A percentile compares a stretch with the other conserved stretches of the same genome.
Conservation (phyloP, 1,140 invertebrate genomes). For the Sminthurides bifidus region DNA sequence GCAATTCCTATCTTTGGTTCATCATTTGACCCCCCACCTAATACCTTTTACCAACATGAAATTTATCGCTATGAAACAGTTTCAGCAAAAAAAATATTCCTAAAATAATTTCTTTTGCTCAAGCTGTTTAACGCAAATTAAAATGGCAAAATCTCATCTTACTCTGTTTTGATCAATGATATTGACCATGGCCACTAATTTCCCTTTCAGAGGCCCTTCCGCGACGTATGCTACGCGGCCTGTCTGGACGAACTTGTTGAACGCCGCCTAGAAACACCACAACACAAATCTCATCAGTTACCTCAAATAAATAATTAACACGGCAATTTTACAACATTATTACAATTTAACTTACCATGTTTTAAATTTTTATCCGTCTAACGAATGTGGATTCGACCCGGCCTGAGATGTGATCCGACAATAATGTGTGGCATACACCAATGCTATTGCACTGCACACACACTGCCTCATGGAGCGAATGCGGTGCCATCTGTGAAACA, state of each 20-base stretch:
- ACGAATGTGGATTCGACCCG: not conserved
- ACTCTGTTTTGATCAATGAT: slow-evolving; percentile 95
- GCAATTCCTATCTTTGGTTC: slow-evolving; percentile 31
- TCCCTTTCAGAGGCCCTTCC: slow-evolving; percentile 76
- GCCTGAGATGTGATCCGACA: slow-evolving; percentile 2
- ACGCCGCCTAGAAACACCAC: slow-evolving; percentile 59
- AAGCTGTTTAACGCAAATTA: too few species aligned
- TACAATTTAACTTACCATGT: too few species aligned
- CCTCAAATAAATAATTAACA: not conserved
- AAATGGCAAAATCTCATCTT: slow-evolving; percentile 39
- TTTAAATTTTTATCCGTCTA: slow-evolving; percentile 1
- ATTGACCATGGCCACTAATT: slow-evolving; percentile 86
- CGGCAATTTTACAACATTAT: not conserved
- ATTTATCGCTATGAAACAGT: not conserved
- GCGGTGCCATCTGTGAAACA: too few species aligned
- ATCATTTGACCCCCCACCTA: slow-evolving; percentile 10
- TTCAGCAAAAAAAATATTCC: not conserved
- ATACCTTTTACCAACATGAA: slow-evolving; percentile 1
- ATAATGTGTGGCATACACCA: too few species aligned
- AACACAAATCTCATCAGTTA: not conserved
- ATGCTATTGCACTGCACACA: too few species aligned
- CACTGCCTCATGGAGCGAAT: too few species aligned
- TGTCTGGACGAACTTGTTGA: slow-evolving; percentile 87
- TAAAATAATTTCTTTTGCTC: too few species aligned
- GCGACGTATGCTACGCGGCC: slow-evolving; percentile 90